Base-by-base conservation (phyloP, 2,888 invertebrate genomes). In the Arge pagana region DNA sequence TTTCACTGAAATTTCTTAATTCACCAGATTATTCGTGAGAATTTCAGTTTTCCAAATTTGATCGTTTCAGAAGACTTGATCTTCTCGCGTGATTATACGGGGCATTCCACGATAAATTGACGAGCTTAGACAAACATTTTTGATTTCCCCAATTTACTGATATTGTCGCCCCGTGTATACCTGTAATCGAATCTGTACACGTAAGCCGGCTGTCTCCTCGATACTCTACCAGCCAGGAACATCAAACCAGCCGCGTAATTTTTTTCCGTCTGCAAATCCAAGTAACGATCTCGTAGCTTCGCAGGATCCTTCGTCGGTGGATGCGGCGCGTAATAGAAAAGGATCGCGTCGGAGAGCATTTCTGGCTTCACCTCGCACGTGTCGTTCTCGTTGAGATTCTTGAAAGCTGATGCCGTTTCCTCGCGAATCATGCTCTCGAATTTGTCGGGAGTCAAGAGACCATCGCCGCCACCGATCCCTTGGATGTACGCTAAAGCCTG, bases 211-310 rank as follows among this genome's bases (percentile, higher is more conserved):
- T 81, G 80, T 48, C 80, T 79, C 60, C 79, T 81, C 56, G 87
- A 84, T 18, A 89, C 74, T 65, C 83, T 82, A 33, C 82, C 83
- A 0, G 90, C 88, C 28, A 89, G 77, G 53, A 85, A 79, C 64
- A 86, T 86, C 13, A 88, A 81, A 0, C 90, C 87, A 1, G 90
- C 83, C 11, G 85, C 86, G 63, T 87, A 89, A 51, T 84, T 84
- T 76, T 87, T 87, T 61, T 92, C 91, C 0, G 88, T 89, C 58
- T 86, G 84, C 65, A 89, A 84, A 68, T 87, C 86, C 33, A 89
- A 80, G 61, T 88, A 85, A 23, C 83, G 79, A 63, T 86, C 84
- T 35, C 89, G 78, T 28, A 87, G 76, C 15, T 83, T 67, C 3
- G 82, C 82, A 45, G 82, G 80, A 62, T 88, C 85, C 35, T 79